Base-by-base conservation (phyloP, 37 sponge, comb jelly and placozoan species). In the Halisarca cf. caerulea region DNA sequence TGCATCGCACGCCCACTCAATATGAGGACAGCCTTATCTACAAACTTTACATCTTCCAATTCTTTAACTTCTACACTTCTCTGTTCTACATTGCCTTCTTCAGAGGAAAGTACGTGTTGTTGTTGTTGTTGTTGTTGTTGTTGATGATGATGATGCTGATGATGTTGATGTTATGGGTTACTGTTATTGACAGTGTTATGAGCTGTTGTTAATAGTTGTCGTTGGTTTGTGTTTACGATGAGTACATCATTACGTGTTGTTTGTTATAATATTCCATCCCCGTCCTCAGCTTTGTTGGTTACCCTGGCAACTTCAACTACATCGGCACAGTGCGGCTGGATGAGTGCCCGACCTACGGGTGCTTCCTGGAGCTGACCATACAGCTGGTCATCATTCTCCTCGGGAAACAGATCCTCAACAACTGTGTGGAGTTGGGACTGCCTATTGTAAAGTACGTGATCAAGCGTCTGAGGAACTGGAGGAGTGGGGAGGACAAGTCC, bases 271-370 rank as follows among this genome's bases (percentile, higher is more conserved):
- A 3, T 7, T 51, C 6, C 84, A 21, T 45, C 44, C 60, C 71
- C 5, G 28, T 54, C 43, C 43, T 32, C 70, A 69, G 71, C 23
- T 24, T 64, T 37, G 66, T 60, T 60, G 98, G 98, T 17, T 79
- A 85, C 58, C 98, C 98, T 44, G 94, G 94, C 37, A 82, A 79
- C 38, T 97, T 88, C 79, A 73, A 85, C 58, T 83, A 85, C 27
- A 83, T 95, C 57, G 85, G 86, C 58, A 77, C 89, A 1, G 72
- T 86, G 24, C 91, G 98, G 59, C 81, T 90, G 54, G 98, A 95
- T 53, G 98, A 97, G 95, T 99, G 99, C 82, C 78, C 95, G 54
- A 87, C 99, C 14, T 92, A 92, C 44, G 99, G 99, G 28, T 99
- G 99, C 79, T 66, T 99, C 60, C 86, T 99, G 44, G 99, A 99